Percentiles rank a stretch among this genome's conserved stretches.
Conservation (phyloP, 1,140 invertebrate species). For the Bombus impatiens region DNA sequence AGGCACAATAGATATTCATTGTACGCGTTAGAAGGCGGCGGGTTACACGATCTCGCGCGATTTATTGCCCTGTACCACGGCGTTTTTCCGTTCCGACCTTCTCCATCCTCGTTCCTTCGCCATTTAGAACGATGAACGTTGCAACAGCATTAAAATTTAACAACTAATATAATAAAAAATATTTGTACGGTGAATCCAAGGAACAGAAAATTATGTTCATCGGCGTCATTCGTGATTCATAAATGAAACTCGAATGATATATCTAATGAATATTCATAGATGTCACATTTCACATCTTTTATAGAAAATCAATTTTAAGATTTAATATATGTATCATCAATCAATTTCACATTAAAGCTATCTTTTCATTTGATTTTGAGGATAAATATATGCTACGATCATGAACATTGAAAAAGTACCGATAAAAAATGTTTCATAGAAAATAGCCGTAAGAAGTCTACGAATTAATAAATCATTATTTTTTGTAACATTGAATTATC, state of each 20-base stretch:
- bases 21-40: constrained; percentile 7
- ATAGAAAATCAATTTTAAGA: not conserved
- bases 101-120: not conserved
- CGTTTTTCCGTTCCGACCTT: not conserved
- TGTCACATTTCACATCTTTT: not conserved
- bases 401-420: no score
- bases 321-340: no score
- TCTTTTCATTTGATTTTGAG: no score
- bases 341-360: no score
- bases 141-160: not conserved
- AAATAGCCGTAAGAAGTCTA: no score
- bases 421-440: no score
- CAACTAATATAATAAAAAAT: not conserved
- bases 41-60: constrained; percentile 8
- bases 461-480: no score
- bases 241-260: not conserved
- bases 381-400: no score
- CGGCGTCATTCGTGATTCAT: not conserved
- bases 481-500: no score
- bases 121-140: not conserved
- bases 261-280: not conserved
- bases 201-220: not conserved
- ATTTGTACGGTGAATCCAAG: not conserved
- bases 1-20: constrained; percentile 50
- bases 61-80: constrained; percentile 15